Evolutionary conservation across 2,888 invertebrate species (phyloP).

Genomic region (Merodon equestris): DNA sequence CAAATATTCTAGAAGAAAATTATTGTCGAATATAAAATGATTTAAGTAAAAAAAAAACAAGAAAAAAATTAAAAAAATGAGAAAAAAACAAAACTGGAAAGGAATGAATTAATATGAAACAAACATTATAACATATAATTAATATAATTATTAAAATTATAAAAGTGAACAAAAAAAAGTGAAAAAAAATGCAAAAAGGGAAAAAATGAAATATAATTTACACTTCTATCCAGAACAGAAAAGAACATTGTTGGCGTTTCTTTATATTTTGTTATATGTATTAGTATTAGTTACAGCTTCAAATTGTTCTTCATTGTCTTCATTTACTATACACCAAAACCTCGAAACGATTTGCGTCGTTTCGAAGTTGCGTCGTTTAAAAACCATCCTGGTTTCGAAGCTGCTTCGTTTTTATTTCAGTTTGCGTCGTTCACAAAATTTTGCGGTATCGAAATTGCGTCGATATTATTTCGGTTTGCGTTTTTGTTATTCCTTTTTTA

Average conservation of each 20-base stretch:
- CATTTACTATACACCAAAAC: too few relatives aligned
- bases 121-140: conserved; percentile 62
- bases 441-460: too few relatives aligned
- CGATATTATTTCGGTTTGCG: too few relatives aligned
- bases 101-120: conserved; percentile 48
- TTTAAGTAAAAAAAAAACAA: conserved; percentile 22
- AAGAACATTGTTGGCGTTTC: conserved; percentile 27
- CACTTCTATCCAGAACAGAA: conserved; percentile 68
- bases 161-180: conserved; percentile 53
- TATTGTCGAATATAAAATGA: conserved; percentile 62
- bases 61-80: conserved; percentile 41
- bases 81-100: conserved; percentile 61
- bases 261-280: conserved; percentile 5
- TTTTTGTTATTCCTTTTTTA: too few relatives aligned
- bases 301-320: too few relatives aligned
- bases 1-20: conserved; percentile 66
- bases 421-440: too few relatives aligned
- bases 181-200: conserved; percentile 52
- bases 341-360: too few relatives aligned
- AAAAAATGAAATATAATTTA: conserved; percentile 68
- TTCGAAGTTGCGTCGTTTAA: too few relatives aligned
- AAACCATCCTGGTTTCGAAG: too few relatives aligned
- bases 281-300: too few relatives aligned
- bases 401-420: too few relatives aligned
- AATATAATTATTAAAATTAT: conserved; percentile 66